phyloP scores from a whole-genome alignment of 2,113 vertebrate species.

The Oreocharis arfaki region DNA sequence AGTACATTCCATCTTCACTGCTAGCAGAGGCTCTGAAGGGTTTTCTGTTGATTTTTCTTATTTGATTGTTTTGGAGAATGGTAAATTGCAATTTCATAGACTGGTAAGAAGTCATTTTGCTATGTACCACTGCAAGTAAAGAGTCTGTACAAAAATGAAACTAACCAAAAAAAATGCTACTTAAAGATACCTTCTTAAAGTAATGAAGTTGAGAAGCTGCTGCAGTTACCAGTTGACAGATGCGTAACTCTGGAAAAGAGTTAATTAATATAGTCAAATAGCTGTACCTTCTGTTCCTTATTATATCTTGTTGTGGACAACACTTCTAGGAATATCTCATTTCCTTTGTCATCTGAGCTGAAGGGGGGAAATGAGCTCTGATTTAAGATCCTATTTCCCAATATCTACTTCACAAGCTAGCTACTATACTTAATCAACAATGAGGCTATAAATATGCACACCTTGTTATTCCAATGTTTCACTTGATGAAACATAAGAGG shows the following conservation, averaged over 20 bases:
- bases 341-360: neutral
- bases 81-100: neutral
- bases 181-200: neutral
- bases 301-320: conserved; percentile 10
- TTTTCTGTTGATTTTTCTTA: neutral
- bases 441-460: conserved; percentile 45
- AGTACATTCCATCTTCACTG: neutral
- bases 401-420: conserved; percentile 24
- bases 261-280: conserved; percentile 34
- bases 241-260: neutral
- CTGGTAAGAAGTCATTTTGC: neutral
- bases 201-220: neutral
- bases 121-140: neutral
- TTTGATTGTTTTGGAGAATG: neutral
- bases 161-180: neutral
- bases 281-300: neutral
- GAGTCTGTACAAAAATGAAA: neutral
- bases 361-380: conserved; percentile 4
- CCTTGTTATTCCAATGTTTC: conserved; percentile 44
- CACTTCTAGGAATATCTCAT: conserved; percentile 14
- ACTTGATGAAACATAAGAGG: conserved; percentile 35
- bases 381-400: conserved; percentile 49
- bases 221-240: neutral
- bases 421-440: conserved; percentile 42
- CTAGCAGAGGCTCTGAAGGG: neutral